Evolutionary conservation across 2,888 invertebrate genomes (phyloP), one percentile per base, ranked within the genome.

Genomic region (Tupiocoris notatus): DNA sequence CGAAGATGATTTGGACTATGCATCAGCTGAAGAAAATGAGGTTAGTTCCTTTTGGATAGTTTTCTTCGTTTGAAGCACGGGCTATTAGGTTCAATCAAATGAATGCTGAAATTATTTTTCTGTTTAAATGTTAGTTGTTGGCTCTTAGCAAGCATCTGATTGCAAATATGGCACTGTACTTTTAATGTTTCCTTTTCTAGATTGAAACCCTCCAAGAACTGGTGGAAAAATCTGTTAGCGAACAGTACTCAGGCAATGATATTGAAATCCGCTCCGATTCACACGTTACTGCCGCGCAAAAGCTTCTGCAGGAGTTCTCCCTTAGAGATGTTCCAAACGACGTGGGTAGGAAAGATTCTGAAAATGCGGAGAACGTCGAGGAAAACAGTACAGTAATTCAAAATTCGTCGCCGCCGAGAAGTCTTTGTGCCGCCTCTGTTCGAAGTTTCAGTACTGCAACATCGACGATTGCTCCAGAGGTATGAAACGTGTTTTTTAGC

Each of bases 401-500:
- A n/a, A n/a, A n/a, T n/a, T n/a, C n/a, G n/a, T n/a, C n/a, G n/a
- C 39, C 39, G 3, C 39, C 39, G 39, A 39, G 39, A 39, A 39
- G 39, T 12, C 6, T 39, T 3, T 39, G 39, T 12, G 73, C 73
- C 20, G 16, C 73, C 6, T 80, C 67, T 16, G 58, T 81, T 24
- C 76, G 84, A 59, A 86, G 87, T 80, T 83, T 87, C 59, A 83
- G 90, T 57, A 90, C 90, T 0, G 90, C 92, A 1, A 88, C 91
- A 0, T 89, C 93, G 18, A 94, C 94, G 0, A 94, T 96, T 80
- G 92, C 92, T 24, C 94, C 95, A 0, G 80, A 78, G 54, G 91
- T 75, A 18, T 57, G 59, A 21, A 21, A 1, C n/a, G 22, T 59
- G 3, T n/a, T 59, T 59, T 54, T 54, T 12, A 9, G 7, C 12